These are phyloP conservation scores for Mobula hypostoma DNA, from an alignment of 2,113 vertebrate genomes.

Conservation along the genomic window DNA sequence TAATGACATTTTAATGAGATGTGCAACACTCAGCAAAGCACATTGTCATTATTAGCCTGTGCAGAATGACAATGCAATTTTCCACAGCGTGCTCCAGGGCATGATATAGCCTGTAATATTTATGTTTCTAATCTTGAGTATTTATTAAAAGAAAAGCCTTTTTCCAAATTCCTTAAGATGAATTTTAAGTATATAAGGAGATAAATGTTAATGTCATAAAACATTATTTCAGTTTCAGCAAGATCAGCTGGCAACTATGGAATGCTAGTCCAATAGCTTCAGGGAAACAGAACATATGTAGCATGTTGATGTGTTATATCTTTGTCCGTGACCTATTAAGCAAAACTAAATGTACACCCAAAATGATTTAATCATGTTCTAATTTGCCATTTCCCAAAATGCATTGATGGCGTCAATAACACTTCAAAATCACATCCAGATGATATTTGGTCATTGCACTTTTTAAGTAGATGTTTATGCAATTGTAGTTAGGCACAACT, in stretches of 20 bases:
- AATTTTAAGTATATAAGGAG: not conserved
- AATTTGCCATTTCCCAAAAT: not conserved
- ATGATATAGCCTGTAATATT: not conserved
- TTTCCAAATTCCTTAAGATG: not conserved
- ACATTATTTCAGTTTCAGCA: not conserved
- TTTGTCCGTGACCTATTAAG: not conserved
- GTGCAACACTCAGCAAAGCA: not conserved
- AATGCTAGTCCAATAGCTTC: not conserved
- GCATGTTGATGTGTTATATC: not conserved
- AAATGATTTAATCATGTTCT: not conserved
- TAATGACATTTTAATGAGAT: constrained; percentile 7
- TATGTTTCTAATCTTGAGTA: not conserved
- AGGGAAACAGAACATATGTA: not conserved
- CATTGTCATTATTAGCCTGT: not conserved
- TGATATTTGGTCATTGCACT: not conserved
- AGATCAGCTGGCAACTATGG: not conserved
- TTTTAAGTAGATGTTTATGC: too few relatives aligned
- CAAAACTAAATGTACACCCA: not conserved
- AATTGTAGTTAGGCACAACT: too few relatives aligned
- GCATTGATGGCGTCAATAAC: not conserved
- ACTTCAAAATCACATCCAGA: not conserved
- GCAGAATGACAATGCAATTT: constrained; percentile 6
- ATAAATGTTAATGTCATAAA: not conserved
- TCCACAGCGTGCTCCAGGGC: not conserved
- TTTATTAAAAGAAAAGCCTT: not conserved